Conservation (phyloP, 1,140 invertebrate genomes). For the Archivesica marissinica region DNA sequence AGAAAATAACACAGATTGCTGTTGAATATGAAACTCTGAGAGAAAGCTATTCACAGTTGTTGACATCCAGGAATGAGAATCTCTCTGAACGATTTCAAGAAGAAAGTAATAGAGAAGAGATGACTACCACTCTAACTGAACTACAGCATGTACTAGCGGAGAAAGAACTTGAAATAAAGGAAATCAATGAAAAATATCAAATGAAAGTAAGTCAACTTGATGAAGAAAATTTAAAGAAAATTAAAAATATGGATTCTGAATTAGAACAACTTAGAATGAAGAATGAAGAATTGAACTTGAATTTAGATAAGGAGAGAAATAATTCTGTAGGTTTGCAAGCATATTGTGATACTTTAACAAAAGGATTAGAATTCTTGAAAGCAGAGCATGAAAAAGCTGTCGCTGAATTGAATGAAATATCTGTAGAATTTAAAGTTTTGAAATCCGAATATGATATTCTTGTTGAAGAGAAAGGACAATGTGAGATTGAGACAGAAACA, state of each 20-base stretch:
- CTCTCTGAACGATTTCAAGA: background rate
- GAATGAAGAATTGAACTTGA: background rate
- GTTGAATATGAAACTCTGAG: conserved; percentile 50
- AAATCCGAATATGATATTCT: conserved; percentile 29
- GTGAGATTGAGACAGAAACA: background rate
- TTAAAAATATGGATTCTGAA: conserved; percentile 19
- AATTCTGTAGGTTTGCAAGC: conserved; percentile 10
- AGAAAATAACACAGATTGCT: conserved; percentile 63
- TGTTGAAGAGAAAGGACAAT: conserved; percentile 24
- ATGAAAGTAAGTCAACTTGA: background rate
- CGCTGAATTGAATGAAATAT: conserved; percentile 1
- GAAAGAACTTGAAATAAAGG: conserved; percentile 1
- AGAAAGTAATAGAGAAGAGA: background rate
- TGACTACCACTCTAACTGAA: background rate
- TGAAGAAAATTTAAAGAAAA: conserved; percentile 20
- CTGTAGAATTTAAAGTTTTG: conserved; percentile 5
- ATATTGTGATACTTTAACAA: conserved; percentile 46
- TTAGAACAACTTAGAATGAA: background rate
- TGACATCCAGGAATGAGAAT: background rate
- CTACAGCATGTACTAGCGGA: background rate
- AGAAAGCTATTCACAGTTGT: conserved; percentile 28
- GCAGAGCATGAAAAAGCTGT: conserved; percentile 39
- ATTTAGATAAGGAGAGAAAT: background rate
- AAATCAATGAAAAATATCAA: background rate
- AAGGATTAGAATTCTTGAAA: conserved; percentile 32